These are phyloP conservation scores for Gerosis bhagava DNA, from an alignment of 2,888 invertebrate genomes.

Conservation along the genomic window DNA sequence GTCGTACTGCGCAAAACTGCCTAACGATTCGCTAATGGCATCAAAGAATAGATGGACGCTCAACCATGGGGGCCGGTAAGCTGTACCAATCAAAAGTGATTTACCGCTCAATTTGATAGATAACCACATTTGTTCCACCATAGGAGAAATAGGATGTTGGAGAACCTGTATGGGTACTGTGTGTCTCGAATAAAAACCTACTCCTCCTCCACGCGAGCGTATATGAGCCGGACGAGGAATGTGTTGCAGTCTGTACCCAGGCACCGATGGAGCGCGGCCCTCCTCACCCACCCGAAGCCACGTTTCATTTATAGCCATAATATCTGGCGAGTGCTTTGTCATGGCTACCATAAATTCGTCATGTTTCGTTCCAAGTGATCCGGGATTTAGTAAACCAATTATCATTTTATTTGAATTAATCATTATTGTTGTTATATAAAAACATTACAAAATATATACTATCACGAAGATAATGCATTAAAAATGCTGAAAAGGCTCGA, in stretches of 20 bases:
- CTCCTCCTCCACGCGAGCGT: not conserved
- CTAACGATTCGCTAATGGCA: not conserved
- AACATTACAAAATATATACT: too few species aligned
- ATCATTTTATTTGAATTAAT: too few species aligned
- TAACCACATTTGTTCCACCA: not conserved
- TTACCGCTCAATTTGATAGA: not conserved
- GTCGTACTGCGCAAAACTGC: not conserved
- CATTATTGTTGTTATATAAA: too few species aligned
- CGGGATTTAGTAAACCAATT: not conserved
- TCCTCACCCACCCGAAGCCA: not conserved
- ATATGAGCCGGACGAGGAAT: not conserved
- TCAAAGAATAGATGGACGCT: too few species aligned
- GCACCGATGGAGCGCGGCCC: not conserved
- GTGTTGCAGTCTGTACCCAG: not conserved
- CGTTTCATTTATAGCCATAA: not conserved
- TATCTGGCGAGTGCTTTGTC: not conserved
- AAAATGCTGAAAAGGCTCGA: too few species aligned
- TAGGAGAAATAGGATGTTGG: not conserved
- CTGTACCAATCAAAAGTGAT: not conserved
- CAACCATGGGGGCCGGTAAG: slow-evolving; percentile 1
- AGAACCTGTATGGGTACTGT: not conserved
- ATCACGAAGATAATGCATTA: too few species aligned
- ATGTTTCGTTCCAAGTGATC: not conserved
- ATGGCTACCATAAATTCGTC: not conserved
- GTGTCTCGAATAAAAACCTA: not conserved